Evolutionary conservation across 2,113 vertebrate genomes (phyloP).

Genomic region (Phylloscopus trochiloides): DNA sequence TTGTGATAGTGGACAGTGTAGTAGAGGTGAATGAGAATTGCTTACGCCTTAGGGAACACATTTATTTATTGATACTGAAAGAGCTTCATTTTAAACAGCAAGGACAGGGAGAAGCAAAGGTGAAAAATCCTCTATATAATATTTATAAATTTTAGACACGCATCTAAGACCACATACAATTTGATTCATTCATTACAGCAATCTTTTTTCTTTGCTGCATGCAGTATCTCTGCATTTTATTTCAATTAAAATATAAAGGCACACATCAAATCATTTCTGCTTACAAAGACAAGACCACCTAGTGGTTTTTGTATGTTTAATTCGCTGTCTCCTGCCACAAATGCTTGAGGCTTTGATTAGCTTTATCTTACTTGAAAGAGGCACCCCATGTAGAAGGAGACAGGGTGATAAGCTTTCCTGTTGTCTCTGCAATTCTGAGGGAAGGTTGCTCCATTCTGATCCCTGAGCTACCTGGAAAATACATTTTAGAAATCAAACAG

Average conservation of each 20-base stretch:
- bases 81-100: not conserved
- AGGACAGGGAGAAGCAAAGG: not conserved
- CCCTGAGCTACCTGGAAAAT: not conserved
- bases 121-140: not conserved
- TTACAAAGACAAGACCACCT: conserved; percentile 45
- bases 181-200: not conserved
- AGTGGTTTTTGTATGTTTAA: conserved; percentile 37
- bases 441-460: not conserved
- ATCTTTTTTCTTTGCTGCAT: not conserved
- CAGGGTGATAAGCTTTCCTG: conserved; percentile 17
- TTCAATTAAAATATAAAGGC: conserved; percentile 41
- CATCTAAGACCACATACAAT: not conserved
- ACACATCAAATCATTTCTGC: not conserved
- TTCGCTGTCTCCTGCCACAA: not conserved
- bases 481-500: not conserved
- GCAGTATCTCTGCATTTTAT: not conserved
- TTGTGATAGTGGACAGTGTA: not conserved
- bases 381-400: conserved; percentile 1
- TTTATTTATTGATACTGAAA: not conserved
- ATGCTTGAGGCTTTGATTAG: conserved; percentile 42
- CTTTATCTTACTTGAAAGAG: conserved; percentile 49
- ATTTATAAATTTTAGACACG: not conserved
- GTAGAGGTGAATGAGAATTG: not conserved
- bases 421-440: not conserved
- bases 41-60: not conserved